phyloP scores from a whole-genome alignment of 1,140 invertebrate genomes.

The Papilio helenus region DNA sequence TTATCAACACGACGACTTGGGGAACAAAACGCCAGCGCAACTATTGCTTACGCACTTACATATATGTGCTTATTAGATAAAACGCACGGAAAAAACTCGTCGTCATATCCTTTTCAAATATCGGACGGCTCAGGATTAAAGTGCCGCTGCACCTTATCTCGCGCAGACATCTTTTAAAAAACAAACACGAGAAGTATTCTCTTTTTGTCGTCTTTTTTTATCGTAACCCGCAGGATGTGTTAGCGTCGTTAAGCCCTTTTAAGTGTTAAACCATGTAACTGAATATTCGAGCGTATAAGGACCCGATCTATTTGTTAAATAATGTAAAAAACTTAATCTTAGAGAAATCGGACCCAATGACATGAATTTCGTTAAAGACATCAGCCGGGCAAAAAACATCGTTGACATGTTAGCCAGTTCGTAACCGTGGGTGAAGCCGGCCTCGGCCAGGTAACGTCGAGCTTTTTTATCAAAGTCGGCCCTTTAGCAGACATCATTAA shows the following conservation, averaged over 20 bases:
- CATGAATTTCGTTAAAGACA: constrained; percentile 79
- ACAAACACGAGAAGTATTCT: constrained; percentile 77
- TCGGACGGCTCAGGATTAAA: constrained; percentile 79
- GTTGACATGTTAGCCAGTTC: constrained; percentile 65
- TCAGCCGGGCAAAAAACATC: constrained; percentile 73
- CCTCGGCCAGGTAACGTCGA: constrained; percentile 61
- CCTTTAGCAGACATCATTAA: constrained; percentile 68
- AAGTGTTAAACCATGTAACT: constrained; percentile 83
- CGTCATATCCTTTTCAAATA: constrained; percentile 82
- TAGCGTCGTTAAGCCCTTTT: constrained; percentile 82
- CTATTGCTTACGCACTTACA: constrained; percentile 55
- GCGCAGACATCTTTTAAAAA: constrained; percentile 82
- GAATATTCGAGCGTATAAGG: constrained; percentile 79
- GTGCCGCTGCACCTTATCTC: constrained; percentile 79
- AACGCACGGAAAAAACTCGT: constrained; percentile 74
- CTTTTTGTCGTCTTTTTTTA: constrained; percentile 78
- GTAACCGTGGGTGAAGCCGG: constrained; percentile 59
- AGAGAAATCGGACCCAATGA: constrained; percentile 79
- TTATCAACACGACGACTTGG: constrained; percentile 26
- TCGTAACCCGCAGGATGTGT: constrained; percentile 82
- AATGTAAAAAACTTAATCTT: constrained; percentile 78
- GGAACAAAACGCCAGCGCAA: constrained; percentile 44
- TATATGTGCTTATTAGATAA: constrained; percentile 77
- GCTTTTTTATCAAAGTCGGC: constrained; percentile 65
- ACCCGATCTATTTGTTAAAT: constrained; percentile 81